phyloP scores from a whole-genome alignment of 2,113 vertebrate species.

The Channa maculata region DNA sequence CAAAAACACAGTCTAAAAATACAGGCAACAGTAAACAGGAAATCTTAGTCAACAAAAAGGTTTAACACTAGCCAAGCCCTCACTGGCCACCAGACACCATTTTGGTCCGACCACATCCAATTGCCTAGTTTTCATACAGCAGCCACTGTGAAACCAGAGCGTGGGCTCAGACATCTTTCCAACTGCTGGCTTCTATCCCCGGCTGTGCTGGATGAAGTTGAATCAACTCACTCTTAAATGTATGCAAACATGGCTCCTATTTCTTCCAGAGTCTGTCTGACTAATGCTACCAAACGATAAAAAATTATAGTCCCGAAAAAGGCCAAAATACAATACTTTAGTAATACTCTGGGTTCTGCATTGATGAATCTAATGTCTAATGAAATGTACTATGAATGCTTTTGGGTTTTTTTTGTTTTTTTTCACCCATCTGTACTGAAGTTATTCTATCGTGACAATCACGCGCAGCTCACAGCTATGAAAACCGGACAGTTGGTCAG shows the following conservation, averaged over 20 bases:
- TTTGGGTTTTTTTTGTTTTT: background rate
- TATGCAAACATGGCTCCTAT: background rate
- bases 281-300: background rate
- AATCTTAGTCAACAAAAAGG: slow-evolving; percentile 61
- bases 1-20: slow-evolving; percentile 63
- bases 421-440: background rate
- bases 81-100: slow-evolving; percentile 57
- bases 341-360: no score
- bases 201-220: background rate
- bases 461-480: slow-evolving; percentile 39
- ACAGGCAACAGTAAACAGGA: slow-evolving; percentile 64
- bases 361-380: no score
- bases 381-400: no score
- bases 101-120: slow-evolving; percentile 73
- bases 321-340: no score
- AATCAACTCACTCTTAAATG: background rate
- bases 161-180: slow-evolving; percentile 30
- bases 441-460: background rate
- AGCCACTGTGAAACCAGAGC: slow-evolving; percentile 38
- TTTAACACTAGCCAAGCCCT: slow-evolving; percentile 51
- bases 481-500: background rate
- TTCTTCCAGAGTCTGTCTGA: background rate
- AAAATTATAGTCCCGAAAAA: background rate
- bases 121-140: slow-evolving; percentile 50
- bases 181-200: background rate